A percentile compares a stretch with the other conserved stretches of the same genome.
Conservation (phyloP, 2,888 invertebrate species). For the Aphidoletes aphidimyza region DNA sequence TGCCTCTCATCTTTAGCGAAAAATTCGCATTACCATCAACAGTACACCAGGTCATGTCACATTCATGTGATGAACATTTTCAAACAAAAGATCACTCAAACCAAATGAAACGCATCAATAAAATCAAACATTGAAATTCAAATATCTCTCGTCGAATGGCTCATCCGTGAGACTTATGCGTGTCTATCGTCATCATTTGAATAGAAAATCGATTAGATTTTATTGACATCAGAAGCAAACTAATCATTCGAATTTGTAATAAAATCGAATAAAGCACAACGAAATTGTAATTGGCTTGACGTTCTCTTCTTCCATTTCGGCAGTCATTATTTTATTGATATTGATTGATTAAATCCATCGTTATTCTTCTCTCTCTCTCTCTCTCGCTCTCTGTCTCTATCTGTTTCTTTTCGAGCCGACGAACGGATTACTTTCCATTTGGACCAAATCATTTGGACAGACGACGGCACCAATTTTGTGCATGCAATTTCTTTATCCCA, state of each 20-base stretch:
- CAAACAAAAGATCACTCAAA: not conserved
- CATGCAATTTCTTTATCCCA: conserved; percentile 25
- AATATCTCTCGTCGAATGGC: not conserved
- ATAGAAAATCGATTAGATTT: conserved; percentile 21
- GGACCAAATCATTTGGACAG: too few species aligned
- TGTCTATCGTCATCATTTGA: conserved; percentile 27
- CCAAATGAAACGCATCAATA: too few species aligned
- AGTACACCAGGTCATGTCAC: conserved; percentile 1
- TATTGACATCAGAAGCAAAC: not conserved
- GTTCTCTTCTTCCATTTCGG: conserved; percentile 1
- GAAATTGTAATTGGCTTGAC: not conserved
- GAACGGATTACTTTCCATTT: not conserved
- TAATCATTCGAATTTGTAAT: conserved; percentile 4
- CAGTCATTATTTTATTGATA: conserved; percentile 18
- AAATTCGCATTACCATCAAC: not conserved
- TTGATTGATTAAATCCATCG: not conserved
- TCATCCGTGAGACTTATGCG: not conserved
- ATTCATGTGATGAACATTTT: not conserved
- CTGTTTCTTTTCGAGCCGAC: not conserved
- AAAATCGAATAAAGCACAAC: not conserved
- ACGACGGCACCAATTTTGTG: not conserved
- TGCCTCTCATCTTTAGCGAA: not conserved
- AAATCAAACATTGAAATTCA: too few species aligned
- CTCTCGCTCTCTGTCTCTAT: not conserved
- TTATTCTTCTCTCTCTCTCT: not conserved